Percentiles rank a stretch among this genome's conserved stretches.
These are phyloP conservation scores for Tonatia bakeri DNA, from an alignment of 2,113 vertebrate genomes.

Conservation along the genomic window DNA sequence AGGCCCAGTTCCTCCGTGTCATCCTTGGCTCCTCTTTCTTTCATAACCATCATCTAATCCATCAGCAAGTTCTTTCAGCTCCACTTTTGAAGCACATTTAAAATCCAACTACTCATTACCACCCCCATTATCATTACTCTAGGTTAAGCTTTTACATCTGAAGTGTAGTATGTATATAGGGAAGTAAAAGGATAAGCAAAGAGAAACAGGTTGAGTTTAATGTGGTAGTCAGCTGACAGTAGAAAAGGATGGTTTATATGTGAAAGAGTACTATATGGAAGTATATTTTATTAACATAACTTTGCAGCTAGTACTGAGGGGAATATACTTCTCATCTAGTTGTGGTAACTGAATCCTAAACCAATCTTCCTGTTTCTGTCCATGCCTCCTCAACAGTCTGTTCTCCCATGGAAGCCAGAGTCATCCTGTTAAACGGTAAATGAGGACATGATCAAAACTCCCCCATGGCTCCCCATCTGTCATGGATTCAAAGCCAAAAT, in stretches of 20 bases:
- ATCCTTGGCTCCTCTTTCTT: neutral
- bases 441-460: neutral
- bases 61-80: neutral
- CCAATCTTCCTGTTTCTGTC: neutral
- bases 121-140: neutral
- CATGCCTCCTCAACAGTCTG: neutral
- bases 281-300: neutral
- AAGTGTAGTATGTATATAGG: neutral
- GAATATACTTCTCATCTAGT: neutral
- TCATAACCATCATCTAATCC: neutral
- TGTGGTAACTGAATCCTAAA: neutral
- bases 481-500: neutral
- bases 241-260: neutral
- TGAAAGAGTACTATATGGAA: neutral
- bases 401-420: neutral
- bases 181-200: neutral
- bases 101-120: neutral
- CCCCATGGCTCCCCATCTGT: neutral
- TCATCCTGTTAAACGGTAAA: neutral
- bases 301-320: neutral
- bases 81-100: neutral
- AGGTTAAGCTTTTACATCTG: neutral
- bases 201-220: neutral
- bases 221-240: neutral
- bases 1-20: neutral